Evolutionary conservation across 2,113 vertebrate genomes (phyloP), one percentile per base, ranked within the genome.

Genomic region (Cephalopholis sonnerati): DNA sequence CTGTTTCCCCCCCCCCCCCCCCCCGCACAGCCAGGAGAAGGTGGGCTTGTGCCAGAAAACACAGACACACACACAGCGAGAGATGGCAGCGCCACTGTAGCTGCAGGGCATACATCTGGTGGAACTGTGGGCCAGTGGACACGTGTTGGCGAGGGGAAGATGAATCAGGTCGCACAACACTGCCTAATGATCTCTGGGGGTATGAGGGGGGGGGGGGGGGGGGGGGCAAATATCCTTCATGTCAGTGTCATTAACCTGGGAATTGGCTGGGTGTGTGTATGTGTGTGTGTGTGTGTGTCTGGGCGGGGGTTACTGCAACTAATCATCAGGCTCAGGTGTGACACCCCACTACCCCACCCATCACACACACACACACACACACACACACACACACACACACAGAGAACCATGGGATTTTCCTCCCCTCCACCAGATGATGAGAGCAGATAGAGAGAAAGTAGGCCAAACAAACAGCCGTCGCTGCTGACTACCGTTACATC

Each of bases 21-120:
- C 81, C 66, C 70, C 25, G 11, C 84, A 82, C 77, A 79, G 86
- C 41, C 74, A 63, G 83, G 75, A 79, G 91, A 88, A 88, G 84
- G 84, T 77, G 63, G 57, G 58, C 3, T 32, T 65, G 85, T 86
- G 85, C 87, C 92, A 91, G 82, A 84, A 82, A 85, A 79, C 71
- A 81, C 79, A 84, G 50, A 85, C 66, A 74, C 65, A 50, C 77
- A 68, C 81, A 75, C 44, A 81, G 82, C 77, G 88, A 89, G 87
- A 79, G 84, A 91, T 87, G 88, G 89, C 88, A 81, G 83, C 12
- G 72, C 0, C n/a, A 67, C 68, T 79, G 59, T 77, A 78, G 93
- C 93, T 83, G 82, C 82, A 36, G 91, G 93, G 90, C 91, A 86
- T 89, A 90, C 92, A 93, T 94, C 92, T 94, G 93, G 85, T 89